phyloP scores from a whole-genome alignment of 2,797 vertebrate genomes.

The Pitangus sulphuratus region DNA sequence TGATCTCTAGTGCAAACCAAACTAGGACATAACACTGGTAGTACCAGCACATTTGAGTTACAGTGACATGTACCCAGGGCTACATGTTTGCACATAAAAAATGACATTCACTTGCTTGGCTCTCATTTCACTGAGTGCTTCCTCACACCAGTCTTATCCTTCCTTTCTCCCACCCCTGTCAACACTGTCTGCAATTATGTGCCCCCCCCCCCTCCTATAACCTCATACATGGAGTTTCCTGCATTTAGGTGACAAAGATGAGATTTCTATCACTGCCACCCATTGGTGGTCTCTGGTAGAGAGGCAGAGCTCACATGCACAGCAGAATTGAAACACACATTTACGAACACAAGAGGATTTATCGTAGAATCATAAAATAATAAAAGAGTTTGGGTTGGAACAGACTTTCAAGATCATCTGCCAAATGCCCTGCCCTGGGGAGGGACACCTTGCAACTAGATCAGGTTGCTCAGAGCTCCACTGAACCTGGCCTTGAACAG shows the following conservation, averaged over 20 bases:
- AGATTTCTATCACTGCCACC: background rate
- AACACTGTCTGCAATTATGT: background rate
- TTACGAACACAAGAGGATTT: background rate
- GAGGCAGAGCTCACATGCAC: background rate
- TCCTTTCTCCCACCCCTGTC: background rate
- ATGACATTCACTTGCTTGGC: background rate
- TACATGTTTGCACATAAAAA: background rate
- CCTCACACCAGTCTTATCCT: background rate
- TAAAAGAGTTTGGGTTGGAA: background rate
- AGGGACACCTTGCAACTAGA: background rate
- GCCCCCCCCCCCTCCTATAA: fast-evolving
- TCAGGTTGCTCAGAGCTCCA: background rate
- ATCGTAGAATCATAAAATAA: background rate
- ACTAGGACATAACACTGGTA: background rate
- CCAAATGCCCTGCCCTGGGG: background rate
- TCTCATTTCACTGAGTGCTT: background rate
- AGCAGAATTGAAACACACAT: background rate
- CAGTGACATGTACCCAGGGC: background rate
- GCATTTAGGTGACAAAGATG: background rate
- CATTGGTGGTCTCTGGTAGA: background rate
- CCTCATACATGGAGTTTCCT: background rate
- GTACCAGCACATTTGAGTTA: background rate
- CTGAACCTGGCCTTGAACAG: background rate
- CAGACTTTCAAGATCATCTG: background rate
- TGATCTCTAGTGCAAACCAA: background rate